phyloP scores from a whole-genome alignment of 2,888 invertebrate species.

The Agriopis leucophaearia region DNA sequence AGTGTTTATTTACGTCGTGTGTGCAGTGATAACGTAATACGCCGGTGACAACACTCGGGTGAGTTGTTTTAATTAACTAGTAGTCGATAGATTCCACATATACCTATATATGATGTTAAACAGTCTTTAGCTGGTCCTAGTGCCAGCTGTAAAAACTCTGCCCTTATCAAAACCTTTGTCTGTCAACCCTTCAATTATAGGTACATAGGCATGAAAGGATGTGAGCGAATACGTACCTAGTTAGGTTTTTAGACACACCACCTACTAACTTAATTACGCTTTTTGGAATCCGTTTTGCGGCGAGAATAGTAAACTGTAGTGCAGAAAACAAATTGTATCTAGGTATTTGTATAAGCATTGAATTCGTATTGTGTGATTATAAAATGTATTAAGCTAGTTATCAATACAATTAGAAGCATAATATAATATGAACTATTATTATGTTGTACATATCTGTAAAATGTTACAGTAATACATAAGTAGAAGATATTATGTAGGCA shows the following conservation, averaged over 20 bases:
- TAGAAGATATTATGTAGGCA: neutral
- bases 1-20: constrained; percentile 69
- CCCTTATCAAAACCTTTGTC: constrained; percentile 27
- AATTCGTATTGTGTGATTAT: constrained; percentile 5
- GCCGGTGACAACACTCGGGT: constrained; percentile 50
- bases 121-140: neutral
- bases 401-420: constrained; percentile 17
- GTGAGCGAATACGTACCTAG: constrained; percentile 23
- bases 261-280: neutral
- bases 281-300: neutral
- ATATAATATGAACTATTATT: constrained; percentile 3
- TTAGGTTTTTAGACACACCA: constrained; percentile 11
- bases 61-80: constrained; percentile 26
- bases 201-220: constrained; percentile 4
- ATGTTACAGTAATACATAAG: neutral
- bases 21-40: constrained; percentile 70
- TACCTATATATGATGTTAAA: neutral
- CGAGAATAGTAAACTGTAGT: neutral
- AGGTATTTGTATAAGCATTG: neutral
- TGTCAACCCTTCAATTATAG: neutral
- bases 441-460: neutral
- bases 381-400: constrained; percentile 12
- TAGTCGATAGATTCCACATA: constrained; percentile 5
- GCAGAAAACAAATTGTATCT: neutral
- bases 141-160: neutral